Conservation (phyloP, 2,888 invertebrate species). For the Julus scanicus region DNA sequence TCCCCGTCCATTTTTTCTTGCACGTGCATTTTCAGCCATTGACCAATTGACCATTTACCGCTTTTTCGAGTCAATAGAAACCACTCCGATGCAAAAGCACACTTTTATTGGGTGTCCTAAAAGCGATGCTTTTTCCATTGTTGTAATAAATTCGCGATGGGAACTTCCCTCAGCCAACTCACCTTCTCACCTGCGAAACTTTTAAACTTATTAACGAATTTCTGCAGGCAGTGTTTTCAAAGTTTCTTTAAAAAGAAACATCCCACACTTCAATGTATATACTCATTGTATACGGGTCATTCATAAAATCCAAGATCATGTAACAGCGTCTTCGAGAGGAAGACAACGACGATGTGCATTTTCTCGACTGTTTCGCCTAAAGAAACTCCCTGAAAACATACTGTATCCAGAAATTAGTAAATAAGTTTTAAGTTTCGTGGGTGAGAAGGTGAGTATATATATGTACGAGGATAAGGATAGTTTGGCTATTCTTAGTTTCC, state of each 20-base stretch:
- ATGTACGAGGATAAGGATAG: too few species aligned
- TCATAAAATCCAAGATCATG: too few species aligned
- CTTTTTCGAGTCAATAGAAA: slow-evolving; percentile 27
- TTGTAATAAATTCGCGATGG: slow-evolving; percentile 29
- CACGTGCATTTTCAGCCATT: slow-evolving; percentile 43
- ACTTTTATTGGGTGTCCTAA: slow-evolving; percentile 43
- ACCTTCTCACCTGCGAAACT: slow-evolving; percentile 31
- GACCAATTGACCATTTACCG: slow-evolving; percentile 43
- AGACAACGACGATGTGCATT: too few species aligned
- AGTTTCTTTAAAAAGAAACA: background rate
- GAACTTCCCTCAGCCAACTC: background rate
- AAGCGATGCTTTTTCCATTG: slow-evolving; percentile 23
- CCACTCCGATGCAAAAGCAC: background rate
- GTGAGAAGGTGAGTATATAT: too few species aligned
- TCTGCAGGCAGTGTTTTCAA: background rate
- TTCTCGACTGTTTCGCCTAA: too few species aligned
- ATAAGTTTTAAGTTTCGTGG: too few species aligned
- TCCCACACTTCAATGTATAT: background rate
- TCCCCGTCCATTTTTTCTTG: background rate
- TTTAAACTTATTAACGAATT: slow-evolving; percentile 3
- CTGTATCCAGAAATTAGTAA: too few species aligned
- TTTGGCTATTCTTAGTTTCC: too few species aligned
- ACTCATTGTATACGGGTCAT: background rate
- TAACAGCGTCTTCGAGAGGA: too few species aligned
- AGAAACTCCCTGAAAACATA: too few species aligned